Base-by-base conservation (phyloP, 2,888 invertebrate species). In the Orchesellides sinensis region DNA sequence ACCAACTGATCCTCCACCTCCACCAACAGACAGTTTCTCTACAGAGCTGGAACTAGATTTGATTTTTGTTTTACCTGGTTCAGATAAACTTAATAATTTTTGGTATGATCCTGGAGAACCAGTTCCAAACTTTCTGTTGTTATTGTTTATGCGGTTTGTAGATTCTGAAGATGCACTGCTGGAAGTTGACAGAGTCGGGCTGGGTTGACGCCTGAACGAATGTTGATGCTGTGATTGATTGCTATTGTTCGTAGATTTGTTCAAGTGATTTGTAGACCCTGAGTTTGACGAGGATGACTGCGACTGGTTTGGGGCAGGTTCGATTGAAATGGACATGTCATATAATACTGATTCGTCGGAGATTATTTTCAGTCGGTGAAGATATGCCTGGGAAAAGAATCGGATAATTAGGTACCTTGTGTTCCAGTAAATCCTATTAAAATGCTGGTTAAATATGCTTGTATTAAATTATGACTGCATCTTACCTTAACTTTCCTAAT, bases 81-180 rank as follows among this genome's bases (percentile, higher is more conserved):
- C 96, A 12, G 96, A 95, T 32, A 99, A 92, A 6, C 98, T 95
- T 88, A 99, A 92, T 90, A 99, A 93, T 90, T 99, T 99, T 89
- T 98, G 93, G 19, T 99, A 97, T 8, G 98, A 97, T 91, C 98
- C 98, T 21, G 99, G 99, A 14, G 98, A 98, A 49, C 98, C 98
- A 49, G 98, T 95, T 86, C 98, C 95, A 61, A 85, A 86, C 66
- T 86, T 85, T 10, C 83, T 49, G 72, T 77, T 84, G 25, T 80
- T 84, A 29, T 77, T 83, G 32, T 70, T 56, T 73, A 68, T 70
- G 49, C 83, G 27, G 80, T 85, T 81, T 27, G 84, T 83, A 2
- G 86, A 85, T 68, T 80, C 84, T 49, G 83, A 84, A 8, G 84
- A 83, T 19, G 86, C 83, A 29, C 77, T 83, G 59, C 84, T 81